These are phyloP conservation scores for Heterochromis multidens DNA, from an alignment of 2,113 vertebrate genomes.

Conservation along the genomic window DNA sequence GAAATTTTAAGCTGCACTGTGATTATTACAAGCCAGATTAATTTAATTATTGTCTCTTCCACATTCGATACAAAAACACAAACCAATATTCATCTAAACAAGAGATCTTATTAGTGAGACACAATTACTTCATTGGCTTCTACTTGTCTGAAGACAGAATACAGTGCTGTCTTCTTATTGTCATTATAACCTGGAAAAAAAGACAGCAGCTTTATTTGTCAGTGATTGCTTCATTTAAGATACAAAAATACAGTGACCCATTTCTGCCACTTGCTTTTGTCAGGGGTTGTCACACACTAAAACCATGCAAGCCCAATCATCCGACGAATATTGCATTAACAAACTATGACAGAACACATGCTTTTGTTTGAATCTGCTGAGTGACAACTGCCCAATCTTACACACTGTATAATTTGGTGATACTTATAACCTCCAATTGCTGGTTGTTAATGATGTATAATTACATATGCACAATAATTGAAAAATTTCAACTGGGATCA, in stretches of 20 bases:
- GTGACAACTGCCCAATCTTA: neutral
- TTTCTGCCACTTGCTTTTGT: slow-evolving; percentile 52
- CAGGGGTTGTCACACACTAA: slow-evolving; percentile 38
- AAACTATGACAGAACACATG: slow-evolving; percentile 25
- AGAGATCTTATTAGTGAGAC: neutral
- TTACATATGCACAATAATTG: neutral
- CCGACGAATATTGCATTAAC: neutral
- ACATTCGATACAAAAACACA: neutral
- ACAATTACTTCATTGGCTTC: neutral
- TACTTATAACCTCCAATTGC: neutral
- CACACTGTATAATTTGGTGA: neutral
- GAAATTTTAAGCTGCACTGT: slow-evolving; percentile 17
- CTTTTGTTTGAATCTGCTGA: slow-evolving; percentile 21
- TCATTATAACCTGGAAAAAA: neutral
- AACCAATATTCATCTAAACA: neutral
- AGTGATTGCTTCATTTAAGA: slow-evolving; percentile 11
- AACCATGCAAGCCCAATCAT: neutral
- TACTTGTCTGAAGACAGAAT: neutral
- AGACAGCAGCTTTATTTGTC: neutral
- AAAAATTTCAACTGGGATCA: neutral
- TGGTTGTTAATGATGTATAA: neutral
- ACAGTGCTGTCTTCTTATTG: neutral
- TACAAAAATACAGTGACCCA: slow-evolving; percentile 20
- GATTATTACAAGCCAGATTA: slow-evolving; percentile 28
- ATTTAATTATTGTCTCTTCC: neutral